Conservation (phyloP, 2,797 vertebrate genomes). For the Coilia nasus region DNA sequence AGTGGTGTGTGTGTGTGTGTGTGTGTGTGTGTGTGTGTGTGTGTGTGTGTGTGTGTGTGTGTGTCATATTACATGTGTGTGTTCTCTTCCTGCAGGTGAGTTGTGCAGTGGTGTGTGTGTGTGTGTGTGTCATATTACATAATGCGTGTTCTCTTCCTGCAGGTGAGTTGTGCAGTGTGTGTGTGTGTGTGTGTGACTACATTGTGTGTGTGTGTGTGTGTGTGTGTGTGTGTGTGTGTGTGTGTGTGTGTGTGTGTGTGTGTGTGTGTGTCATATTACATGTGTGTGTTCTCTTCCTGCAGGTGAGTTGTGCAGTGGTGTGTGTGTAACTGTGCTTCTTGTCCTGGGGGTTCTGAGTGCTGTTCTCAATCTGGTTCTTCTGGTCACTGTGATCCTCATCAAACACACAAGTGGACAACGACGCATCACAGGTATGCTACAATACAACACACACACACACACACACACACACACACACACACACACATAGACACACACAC, state of each 20-base stretch:
- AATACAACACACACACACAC: background rate
- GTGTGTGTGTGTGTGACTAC: too few relatives aligned
- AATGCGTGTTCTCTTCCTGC: too few relatives aligned
- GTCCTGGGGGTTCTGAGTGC: background rate
- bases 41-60: too few relatives aligned
- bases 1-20: too few relatives aligned
- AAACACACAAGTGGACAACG: background rate
- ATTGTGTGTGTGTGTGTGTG: background rate
- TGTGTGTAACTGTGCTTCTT: background rate
- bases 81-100: too few relatives aligned
- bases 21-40: too few relatives aligned
- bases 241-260: slow-evolving; percentile 4
- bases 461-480: slow-evolving; percentile 3
- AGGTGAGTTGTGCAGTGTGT: too few relatives aligned
- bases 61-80: too few relatives aligned
- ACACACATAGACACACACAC: background rate
- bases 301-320: background rate
- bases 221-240: background rate
- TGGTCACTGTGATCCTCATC: background rate
- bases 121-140: too few relatives aligned
- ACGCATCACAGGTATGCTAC: background rate
- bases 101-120: too few relatives aligned
- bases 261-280: background rate
- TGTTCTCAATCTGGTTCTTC: background rate
- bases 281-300: background rate